A percentile compares a stretch with the other conserved stretches of the same genome.
Evolutionary conservation across 2,797 vertebrate species (phyloP).

Genomic region (Gymnothorax reevesii): DNA sequence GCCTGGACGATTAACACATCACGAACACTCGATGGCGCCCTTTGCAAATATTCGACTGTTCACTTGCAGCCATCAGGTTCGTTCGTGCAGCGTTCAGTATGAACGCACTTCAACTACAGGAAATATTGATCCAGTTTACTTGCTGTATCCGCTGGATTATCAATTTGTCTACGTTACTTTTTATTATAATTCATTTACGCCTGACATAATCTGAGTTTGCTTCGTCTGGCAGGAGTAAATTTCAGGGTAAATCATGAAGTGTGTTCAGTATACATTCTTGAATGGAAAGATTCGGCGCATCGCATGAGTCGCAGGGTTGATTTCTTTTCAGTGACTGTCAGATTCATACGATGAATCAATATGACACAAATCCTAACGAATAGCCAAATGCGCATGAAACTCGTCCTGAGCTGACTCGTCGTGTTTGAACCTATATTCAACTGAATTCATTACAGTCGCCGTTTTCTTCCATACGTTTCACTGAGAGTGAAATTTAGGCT

Average conservation of each 20-base stretch:
- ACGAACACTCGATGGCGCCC: slow-evolving; percentile 30
- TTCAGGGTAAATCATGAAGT: too few relatives aligned
- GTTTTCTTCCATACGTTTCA: background rate
- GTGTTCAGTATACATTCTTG: background rate
- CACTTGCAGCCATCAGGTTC: background rate
- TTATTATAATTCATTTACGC: background rate
- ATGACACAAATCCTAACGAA: slow-evolving; percentile 33
- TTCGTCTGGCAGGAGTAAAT: background rate
- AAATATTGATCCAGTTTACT: slow-evolving; percentile 19
- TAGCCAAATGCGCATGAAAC: slow-evolving; percentile 36
- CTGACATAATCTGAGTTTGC: background rate
- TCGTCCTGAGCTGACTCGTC: slow-evolving; percentile 60
- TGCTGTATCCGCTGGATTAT: background rate
- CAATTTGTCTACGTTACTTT: background rate
- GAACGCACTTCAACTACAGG: slow-evolving; percentile 34
- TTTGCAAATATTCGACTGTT: slow-evolving; percentile 20
- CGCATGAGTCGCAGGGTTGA: background rate
- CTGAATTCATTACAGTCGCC: slow-evolving; percentile 47
- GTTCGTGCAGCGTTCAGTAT: slow-evolving; percentile 20
- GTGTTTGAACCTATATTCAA: slow-evolving; percentile 67
- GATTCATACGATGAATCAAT: slow-evolving; percentile 45
- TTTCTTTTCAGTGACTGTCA: slow-evolving; percentile 33
- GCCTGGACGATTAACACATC: background rate
- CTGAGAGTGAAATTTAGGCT: background rate
- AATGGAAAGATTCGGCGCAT: background rate